Evolutionary conservation across 2,113 vertebrate species (phyloP), one percentile per base, ranked within the genome.

Genomic region (Nothocercus julius): DNA sequence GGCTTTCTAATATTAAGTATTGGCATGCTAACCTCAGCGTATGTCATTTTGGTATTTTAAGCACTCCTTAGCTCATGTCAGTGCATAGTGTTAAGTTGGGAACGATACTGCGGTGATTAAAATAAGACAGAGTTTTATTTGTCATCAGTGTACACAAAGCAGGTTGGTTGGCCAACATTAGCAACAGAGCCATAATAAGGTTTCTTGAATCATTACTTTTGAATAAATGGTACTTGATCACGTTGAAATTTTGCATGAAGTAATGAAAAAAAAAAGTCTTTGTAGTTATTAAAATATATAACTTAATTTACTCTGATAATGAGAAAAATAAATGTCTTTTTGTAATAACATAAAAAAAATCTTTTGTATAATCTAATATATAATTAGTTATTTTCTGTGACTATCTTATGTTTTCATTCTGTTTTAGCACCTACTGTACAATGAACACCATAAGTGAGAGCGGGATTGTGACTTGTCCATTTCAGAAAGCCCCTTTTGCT

Each of bases 211-310:
- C 66, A 77, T 93, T 87, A 89, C 61, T 96, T 97, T 91, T 12
- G 78, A 97, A 91, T 93, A 96, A 95, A 85, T 51, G 28, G 67
- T 84, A 58, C 74, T 97, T 85, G 42, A 90, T 91, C 56, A 4
- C 53, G 45, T 53, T 91, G 87, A 73, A 87, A 51, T 76, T 76
- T 90, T 91, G 44, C 44, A 67, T 89, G 42, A 85, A 44, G 25
- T 81, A 85, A 77, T 13, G 19, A 68, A 89, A 92, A 82, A 38
- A 70, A 79, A 82, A 54, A 62, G 94, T 36, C 78, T 93, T 93
- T 80, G 58, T 86, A 91, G 51, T 63, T 61, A 42, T 25, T 14
- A 88, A 95, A 93, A 92, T 13, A 13, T 58, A 19, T 85, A 75
- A 90, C 61, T 95, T 82, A 89, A 96, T 91, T 83, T 80, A 91